Evolutionary conservation across 92 coral and sea anemone species (phyloP).

Genomic region (Bergia puertoricense): DNA sequence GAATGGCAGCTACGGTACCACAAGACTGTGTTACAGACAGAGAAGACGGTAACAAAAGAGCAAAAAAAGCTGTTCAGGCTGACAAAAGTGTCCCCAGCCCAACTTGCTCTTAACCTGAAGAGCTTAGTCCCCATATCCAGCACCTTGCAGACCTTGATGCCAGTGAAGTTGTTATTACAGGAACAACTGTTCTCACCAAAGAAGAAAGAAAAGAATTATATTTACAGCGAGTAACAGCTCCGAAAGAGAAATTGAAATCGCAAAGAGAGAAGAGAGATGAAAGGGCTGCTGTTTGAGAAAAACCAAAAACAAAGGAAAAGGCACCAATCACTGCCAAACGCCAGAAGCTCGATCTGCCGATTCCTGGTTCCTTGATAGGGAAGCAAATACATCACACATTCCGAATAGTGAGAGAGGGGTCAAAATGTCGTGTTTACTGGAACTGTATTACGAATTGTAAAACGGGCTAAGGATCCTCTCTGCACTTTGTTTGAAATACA

Average conservation of each 20-base stretch:
- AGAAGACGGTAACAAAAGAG: slow-evolving; percentile 1
- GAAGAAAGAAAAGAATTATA: slow-evolving; percentile 19
- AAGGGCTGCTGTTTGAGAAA: slow-evolving; percentile 23
- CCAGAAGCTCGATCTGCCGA: slow-evolving; percentile 23
- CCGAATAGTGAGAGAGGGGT: slow-evolving; percentile 20
- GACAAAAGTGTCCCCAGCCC: background rate
- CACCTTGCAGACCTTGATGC: slow-evolving; percentile 9
- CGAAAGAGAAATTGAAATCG: slow-evolving; percentile 5
- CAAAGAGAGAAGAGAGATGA: slow-evolving; percentile 19
- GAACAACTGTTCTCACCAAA: slow-evolving; percentile 8
- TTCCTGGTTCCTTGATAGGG: slow-evolving; percentile 7
- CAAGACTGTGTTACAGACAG: slow-evolving; percentile 22
- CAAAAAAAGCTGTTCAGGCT: slow-evolving; percentile 3
- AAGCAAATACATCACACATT: slow-evolving; percentile 6
- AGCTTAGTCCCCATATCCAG: slow-evolving; percentile 4
- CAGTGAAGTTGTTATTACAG: background rate
- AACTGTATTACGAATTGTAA: slow-evolving; percentile 12
- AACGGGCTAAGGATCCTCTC: slow-evolving; percentile 1
- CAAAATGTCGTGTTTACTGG: background rate
- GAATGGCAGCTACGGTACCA: slow-evolving; percentile 19
- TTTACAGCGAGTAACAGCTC: slow-evolving; percentile 9
- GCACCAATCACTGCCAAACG: slow-evolving; percentile 23
- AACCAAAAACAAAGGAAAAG: slow-evolving; percentile 17
- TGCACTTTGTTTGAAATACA: slow-evolving; percentile 14
- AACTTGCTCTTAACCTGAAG: slow-evolving; percentile 7